phyloP scores from a whole-genome alignment of 2,113 vertebrate genomes.

The Rhabdomys dilectus region DNA sequence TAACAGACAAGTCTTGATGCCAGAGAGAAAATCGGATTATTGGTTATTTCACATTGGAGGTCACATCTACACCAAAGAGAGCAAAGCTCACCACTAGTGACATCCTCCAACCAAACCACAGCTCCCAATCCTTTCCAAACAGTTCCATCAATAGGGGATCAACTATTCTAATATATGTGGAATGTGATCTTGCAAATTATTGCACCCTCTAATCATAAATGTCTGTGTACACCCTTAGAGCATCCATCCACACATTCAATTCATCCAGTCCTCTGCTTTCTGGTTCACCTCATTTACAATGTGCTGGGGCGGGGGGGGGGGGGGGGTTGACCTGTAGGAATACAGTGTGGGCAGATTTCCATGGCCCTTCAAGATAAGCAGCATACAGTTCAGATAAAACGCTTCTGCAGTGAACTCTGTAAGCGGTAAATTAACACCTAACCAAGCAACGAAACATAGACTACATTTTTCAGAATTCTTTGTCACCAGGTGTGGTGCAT shows the following conservation, averaged over 20 bases:
- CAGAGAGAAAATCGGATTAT: background rate
- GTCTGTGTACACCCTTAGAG: background rate
- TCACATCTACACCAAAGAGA: background rate
- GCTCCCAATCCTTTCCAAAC: background rate
- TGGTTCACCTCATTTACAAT: background rate
- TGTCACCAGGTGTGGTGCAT: no score
- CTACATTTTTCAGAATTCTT: background rate
- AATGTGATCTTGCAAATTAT: background rate
- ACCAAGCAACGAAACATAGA: no score
- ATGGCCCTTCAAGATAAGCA: background rate
- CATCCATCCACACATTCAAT: background rate
- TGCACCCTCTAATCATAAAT: background rate
- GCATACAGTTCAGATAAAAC: background rate
- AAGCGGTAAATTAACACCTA: accelerated
- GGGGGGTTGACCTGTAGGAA: accelerated
- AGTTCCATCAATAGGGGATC: background rate
- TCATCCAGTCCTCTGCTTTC: background rate
- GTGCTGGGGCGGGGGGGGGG: no score
- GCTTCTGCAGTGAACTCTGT: background rate
- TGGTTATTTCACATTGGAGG: background rate
- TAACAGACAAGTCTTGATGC: background rate
- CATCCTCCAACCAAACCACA: background rate
- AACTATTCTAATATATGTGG: background rate
- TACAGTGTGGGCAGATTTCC: background rate
- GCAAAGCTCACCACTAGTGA: background rate